Conservation (phyloP, 2,797 vertebrate genomes). For the Neosalanx taihuensis region DNA sequence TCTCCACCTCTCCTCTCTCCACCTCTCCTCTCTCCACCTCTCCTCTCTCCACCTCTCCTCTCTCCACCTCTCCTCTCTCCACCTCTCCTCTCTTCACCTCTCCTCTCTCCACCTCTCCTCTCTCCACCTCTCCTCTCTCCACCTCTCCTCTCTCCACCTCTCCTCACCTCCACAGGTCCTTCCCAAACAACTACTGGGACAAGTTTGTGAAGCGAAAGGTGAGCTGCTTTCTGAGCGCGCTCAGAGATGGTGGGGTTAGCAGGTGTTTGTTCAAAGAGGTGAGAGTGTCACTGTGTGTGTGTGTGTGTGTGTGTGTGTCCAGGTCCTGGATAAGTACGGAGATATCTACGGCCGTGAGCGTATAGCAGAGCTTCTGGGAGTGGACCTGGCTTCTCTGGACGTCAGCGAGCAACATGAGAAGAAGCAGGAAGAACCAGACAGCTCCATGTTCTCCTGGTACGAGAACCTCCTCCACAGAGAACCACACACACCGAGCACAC, state of each 20-base stretch:
- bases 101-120: too few relatives aligned
- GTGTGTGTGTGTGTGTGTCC: constrained; percentile 3
- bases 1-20: too few relatives aligned
- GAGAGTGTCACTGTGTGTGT: not conserved
- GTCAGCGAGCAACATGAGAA: constrained; percentile 87
- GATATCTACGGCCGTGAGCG: constrained; percentile 93
- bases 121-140: too few relatives aligned
- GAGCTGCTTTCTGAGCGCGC: constrained; percentile 35
- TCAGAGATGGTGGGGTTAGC: not conserved
- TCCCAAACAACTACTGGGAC: constrained; percentile 96
- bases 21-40: too few relatives aligned
- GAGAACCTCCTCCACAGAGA: not conserved
- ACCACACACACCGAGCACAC: not conserved
- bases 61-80: too few relatives aligned
- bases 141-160: not conserved
- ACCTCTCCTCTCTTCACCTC: too few relatives aligned
- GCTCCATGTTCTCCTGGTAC: constrained; percentile 84
- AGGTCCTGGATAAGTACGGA: constrained; percentile 93
- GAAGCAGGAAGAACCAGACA: constrained; percentile 79
- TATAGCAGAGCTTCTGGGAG: constrained; percentile 89
- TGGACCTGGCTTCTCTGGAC: constrained; percentile 88
- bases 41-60: too few relatives aligned
- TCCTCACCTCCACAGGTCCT: constrained; percentile 74
- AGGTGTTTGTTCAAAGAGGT: not conserved
- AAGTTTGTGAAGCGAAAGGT: constrained; percentile 97